phyloP scores from a whole-genome alignment of 2,113 vertebrate species.

The Bufo gargarizans region DNA sequence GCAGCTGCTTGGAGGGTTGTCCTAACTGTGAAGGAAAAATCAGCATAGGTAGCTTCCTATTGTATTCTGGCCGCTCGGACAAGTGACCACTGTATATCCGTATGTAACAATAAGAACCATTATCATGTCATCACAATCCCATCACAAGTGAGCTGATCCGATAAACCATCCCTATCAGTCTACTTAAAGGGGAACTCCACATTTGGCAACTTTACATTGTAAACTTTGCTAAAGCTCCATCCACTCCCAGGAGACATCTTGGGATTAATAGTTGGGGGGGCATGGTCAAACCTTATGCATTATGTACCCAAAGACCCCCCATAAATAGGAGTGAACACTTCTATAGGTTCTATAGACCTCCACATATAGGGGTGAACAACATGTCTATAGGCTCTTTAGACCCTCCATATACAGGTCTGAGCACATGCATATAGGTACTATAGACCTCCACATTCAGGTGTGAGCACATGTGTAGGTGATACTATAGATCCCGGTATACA shows the following conservation, averaged over 20 bases:
- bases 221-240: neutral
- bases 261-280: too few species aligned
- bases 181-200: neutral
- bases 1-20: neutral
- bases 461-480: too few species aligned
- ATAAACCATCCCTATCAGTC: neutral
- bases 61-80: neutral
- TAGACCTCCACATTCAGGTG: too few species aligned
- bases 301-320: neutral
- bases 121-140: neutral
- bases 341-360: neutral
- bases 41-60: neutral
- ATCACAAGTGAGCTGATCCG: neutral
- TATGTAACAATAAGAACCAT: neutral
- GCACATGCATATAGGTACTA: too few species aligned
- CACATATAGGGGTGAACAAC: neutral
- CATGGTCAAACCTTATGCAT: neutral
- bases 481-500: neutral
- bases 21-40: neutral
- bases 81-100: neutral
- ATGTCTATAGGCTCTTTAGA: too few species aligned
- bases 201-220: neutral
- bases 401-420: too few species aligned
- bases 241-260: too few species aligned
- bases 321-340: neutral